Conservation (phyloP, 2,113 vertebrate species). For the Nannobrachium achirus region DNA sequence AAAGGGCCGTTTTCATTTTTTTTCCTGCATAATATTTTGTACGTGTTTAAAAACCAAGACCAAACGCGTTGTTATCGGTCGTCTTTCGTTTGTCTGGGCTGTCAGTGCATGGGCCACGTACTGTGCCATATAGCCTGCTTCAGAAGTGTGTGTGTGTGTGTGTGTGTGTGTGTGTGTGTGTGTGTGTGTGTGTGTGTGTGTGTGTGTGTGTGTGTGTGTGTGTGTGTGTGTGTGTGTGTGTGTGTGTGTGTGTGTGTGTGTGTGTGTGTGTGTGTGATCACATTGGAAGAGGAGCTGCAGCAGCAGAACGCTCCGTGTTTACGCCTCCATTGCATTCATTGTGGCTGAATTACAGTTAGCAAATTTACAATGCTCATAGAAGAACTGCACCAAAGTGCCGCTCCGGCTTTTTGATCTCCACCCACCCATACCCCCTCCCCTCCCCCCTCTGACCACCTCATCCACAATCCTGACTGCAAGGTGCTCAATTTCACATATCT, state of each 20-base stretch:
- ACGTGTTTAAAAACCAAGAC: too few species aligned
- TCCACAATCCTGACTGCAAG: slow-evolving; percentile 53
- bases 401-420: slow-evolving; percentile 35
- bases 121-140: neutral
- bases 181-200: slow-evolving; percentile 19
- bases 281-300: too few species aligned
- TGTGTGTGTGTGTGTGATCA: neutral
- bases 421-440: slow-evolving; percentile 7
- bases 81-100: neutral
- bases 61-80: neutral
- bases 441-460: slow-evolving; percentile 38
- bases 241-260: neutral
- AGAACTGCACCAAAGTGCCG: slow-evolving; percentile 47
- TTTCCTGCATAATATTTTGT: neutral
- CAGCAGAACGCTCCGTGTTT: slow-evolving; percentile 67
- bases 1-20: neutral
- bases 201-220: neutral
- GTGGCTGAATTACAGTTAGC: slow-evolving; percentile 70
- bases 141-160: neutral
- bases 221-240: neutral
- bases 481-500: slow-evolving; percentile 75
- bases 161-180: slow-evolving; percentile 13
- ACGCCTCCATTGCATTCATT: slow-evolving; percentile 70
- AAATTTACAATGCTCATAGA: slow-evolving; percentile 58
- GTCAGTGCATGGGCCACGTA: neutral